Base-by-base conservation (phyloP, 2,113 vertebrate species). In the Scortum barcoo region DNA sequence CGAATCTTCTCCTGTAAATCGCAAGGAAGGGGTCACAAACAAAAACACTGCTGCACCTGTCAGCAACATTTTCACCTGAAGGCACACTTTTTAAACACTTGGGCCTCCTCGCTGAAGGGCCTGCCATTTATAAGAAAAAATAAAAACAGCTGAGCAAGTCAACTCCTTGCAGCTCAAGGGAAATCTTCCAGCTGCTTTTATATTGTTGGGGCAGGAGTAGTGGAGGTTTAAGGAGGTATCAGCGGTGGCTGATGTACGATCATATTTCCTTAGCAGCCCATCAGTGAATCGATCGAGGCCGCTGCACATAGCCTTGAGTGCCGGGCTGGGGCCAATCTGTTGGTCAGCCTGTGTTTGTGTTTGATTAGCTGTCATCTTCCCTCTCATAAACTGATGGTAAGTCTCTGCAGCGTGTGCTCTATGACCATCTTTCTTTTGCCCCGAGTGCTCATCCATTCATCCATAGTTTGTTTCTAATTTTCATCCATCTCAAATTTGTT, bases 311-410 rank as follows among this genome's bases (percentile, higher is more conserved):
- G 78, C 89, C 88, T 83, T 85, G 72, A 88, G 74, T 7, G 73
- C 26, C 26, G 1, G 42, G 72, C 74, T 65, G 78, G 51, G 72
- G 56, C 48, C 36, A 71, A 74, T 83, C 66, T 80, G 42, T 46
- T 50, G 61, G 75, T 87, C 76, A 83, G 83, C 8, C 50, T 60
- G 67, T 60, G 76, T 80, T 88, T 68, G 51, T 48, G 62, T 92
- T 91, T 92, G 89, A 95, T 93, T 93, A 90, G 50, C 86, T 92
- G 90, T 94, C 91, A 90, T 60, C 76, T 84, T 66, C 30, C 46
- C 56, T 65, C 82, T 44, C 72, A 70, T 75, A 66, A 85, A 91
- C 80, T 75, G 46, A 86, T 85, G 86, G 80, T 44, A 44, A 40
- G 53, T 63, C 62, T 71, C 85, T 84, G 83, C 76, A 76, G 73